These are phyloP conservation scores for Drosophila ohnishii DNA, from an alignment of 1,140 invertebrate species.

Conservation along the genomic window DNA sequence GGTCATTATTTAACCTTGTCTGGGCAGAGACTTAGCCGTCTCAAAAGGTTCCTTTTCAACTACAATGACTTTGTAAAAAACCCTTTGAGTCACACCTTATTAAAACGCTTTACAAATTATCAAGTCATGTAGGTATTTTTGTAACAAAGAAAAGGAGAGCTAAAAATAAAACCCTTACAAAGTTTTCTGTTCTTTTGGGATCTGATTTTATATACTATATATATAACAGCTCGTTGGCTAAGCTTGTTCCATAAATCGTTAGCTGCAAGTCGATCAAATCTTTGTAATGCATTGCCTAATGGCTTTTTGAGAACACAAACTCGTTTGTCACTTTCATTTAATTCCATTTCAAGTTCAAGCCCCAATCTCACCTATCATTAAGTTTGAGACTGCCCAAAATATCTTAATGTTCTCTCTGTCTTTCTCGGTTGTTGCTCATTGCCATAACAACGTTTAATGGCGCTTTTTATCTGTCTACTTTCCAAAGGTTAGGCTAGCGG, in stretches of 20 bases:
- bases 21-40: background rate
- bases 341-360: conserved; percentile 41
- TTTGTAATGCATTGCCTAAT: conserved; percentile 19
- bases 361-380: conserved; percentile 15
- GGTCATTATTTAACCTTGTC: background rate
- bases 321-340: conserved; percentile 27
- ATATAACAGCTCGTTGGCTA: background rate
- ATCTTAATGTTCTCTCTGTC: conserved; percentile 20
- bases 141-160: conserved; percentile 20
- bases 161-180: background rate
- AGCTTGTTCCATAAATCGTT: conserved; percentile 20
- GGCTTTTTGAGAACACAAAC: conserved; percentile 27
- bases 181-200: background rate
- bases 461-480: conserved; percentile 2
- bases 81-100: conserved; percentile 7
- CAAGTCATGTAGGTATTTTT: conserved; percentile 17
- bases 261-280: conserved; percentile 16
- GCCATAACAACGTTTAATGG: conserved; percentile 13
- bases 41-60: background rate
- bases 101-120: background rate
- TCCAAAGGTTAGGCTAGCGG: conserved; percentile 11
- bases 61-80: conserved; percentile 14
- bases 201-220: too few relatives aligned
- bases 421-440: conserved; percentile 3
- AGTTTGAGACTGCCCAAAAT: conserved; percentile 19